These are phyloP conservation scores for Nineta flava DNA, from an alignment of 2,888 invertebrate genomes.

Conservation along the genomic window DNA sequence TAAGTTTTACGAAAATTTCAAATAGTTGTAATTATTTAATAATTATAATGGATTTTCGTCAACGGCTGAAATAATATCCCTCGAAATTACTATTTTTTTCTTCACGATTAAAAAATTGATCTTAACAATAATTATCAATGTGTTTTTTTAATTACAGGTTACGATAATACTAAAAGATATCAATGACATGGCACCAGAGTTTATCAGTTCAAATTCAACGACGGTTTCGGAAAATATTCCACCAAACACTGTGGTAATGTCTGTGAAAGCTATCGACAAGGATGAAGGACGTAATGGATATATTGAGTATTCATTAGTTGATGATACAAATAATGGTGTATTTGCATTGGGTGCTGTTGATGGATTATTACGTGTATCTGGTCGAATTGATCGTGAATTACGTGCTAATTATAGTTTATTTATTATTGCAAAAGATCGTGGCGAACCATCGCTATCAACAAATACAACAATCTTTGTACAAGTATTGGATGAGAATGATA, in stretches of 20 bases:
- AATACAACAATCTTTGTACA: conserved; percentile 52
- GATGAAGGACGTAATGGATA: conserved; percentile 83
- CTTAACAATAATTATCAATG: no score
- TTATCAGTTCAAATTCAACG: conserved; percentile 64
- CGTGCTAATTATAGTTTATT: conserved; percentile 57
- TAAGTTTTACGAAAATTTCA: no score
- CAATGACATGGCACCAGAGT: conserved; percentile 82
- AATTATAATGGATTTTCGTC: no score
- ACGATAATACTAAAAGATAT: conserved; percentile 76
- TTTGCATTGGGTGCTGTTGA: conserved; percentile 79
- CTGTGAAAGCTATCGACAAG: conserved; percentile 73
- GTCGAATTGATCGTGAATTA: conserved; percentile 71
- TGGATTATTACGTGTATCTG: conserved; percentile 70
- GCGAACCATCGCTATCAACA: conserved; percentile 62
- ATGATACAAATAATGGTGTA: conserved; percentile 41
- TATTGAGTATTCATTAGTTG: conserved; percentile 69
- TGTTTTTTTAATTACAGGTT: conserved; percentile 42
- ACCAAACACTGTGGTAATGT: conserved; percentile 73
- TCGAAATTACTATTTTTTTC: no score
- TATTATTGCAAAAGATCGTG: conserved; percentile 76
- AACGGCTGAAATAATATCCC: no score
- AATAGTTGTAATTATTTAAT: no score
- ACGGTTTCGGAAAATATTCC: conserved; percentile 73
- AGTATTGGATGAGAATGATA: conserved; percentile 79
- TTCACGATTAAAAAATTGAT: no score